Percentiles rank a stretch among this genome's conserved stretches.
Evolutionary conservation across 2,113 vertebrate genomes (phyloP).

Genomic region (Tragelaphus strepsiceros): DNA sequence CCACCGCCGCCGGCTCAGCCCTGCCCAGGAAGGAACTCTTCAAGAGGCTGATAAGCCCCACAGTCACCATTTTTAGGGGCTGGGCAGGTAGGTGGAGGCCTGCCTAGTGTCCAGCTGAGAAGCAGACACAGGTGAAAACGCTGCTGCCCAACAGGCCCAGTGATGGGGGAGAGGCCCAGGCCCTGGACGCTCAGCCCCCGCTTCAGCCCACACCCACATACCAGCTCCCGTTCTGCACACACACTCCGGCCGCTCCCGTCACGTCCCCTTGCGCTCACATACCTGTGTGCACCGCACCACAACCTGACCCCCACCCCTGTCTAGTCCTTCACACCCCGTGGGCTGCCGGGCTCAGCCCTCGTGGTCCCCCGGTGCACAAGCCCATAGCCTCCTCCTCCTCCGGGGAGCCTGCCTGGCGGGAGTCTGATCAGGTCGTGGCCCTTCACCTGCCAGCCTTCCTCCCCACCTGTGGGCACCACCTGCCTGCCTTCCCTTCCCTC

Average conservation of each 20-base stretch:
- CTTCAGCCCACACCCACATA: conserved; percentile 56
- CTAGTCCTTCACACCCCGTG: conserved; percentile 28
- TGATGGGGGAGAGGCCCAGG: background rate
- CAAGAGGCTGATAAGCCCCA: background rate
- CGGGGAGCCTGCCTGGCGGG: background rate
- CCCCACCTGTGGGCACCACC: background rate
- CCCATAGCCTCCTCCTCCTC: background rate
- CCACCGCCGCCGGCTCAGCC: background rate
- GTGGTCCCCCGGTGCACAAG: background rate
- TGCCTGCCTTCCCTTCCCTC: background rate
- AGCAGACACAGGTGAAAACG: background rate
- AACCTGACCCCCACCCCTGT: background rate
- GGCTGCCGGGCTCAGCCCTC: background rate
- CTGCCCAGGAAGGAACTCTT: background rate
- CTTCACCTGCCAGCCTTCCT: background rate
- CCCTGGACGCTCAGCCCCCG: background rate
- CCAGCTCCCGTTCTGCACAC: background rate
- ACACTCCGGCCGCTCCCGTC: conserved; percentile 47
- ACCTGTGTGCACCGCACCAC: conserved; percentile 69
- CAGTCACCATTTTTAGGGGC: background rate
- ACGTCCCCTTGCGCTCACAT: conserved; percentile 70
- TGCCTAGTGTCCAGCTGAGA: background rate
- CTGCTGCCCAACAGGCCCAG: background rate
- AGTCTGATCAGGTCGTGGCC: background rate
- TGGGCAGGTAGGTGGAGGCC: background rate